These are phyloP conservation scores for Machimus atricapillus DNA, from an alignment of 2,888 invertebrate genomes.

Conservation along the genomic window DNA sequence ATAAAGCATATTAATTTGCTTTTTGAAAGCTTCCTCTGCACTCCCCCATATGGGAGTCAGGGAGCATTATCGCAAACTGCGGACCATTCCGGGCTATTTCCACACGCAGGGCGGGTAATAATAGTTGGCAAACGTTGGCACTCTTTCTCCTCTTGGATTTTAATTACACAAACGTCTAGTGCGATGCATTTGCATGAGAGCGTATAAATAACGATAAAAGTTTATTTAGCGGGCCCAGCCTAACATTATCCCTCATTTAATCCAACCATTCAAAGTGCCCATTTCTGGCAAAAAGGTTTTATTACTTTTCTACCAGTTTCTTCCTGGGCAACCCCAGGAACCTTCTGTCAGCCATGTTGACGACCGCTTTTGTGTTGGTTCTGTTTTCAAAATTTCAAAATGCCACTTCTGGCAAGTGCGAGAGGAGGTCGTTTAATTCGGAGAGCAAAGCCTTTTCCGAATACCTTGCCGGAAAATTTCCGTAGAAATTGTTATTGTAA, in stretches of 20 bases:
- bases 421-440: neutral
- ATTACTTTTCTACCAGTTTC: neutral
- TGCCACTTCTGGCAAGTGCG: neutral
- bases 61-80: neutral
- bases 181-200: conserved; percentile 2
- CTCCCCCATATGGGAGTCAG: neutral
- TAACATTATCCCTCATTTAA: conserved; percentile 9
- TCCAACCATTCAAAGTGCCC: conserved; percentile 3
- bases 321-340: neutral
- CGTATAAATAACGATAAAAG: conserved; percentile 28
- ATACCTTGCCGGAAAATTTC: neutral
- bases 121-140: neutral
- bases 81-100: neutral
- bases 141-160: neutral
- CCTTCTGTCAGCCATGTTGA: neutral
- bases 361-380: neutral
- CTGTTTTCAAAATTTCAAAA: neutral
- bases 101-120: neutral
- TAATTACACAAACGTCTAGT: conserved; percentile 21
- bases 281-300: neutral
- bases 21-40: neutral
- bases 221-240: conserved; percentile 1
- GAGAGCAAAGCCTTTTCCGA: neutral
- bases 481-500: neutral
- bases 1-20: neutral